phyloP scores from a whole-genome alignment of 2,797 vertebrate species.

The Numenius phaeopus region DNA sequence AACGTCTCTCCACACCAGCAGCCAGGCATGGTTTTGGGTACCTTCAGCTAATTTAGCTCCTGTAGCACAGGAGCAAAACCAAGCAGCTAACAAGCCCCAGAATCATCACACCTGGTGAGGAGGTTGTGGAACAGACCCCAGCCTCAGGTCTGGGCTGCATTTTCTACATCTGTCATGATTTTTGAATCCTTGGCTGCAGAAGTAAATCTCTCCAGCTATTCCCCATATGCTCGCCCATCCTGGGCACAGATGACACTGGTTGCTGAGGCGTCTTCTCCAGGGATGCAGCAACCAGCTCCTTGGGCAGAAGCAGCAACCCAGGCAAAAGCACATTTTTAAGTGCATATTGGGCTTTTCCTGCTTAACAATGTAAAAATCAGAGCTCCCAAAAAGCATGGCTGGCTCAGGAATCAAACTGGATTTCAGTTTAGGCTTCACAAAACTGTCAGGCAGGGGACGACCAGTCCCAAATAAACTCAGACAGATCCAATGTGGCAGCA shows the following conservation, averaged over 20 bases:
- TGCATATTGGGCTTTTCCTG: neutral
- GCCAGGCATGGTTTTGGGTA: rapidly evolving
- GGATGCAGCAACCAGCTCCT: neutral
- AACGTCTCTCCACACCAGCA: neutral
- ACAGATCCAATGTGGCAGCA: neutral
- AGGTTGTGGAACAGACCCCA: neutral
- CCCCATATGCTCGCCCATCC: neutral
- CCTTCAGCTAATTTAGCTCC: neutral
- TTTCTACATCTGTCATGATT: neutral
- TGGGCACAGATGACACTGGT: rapidly evolving
- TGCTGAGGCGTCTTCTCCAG: neutral
- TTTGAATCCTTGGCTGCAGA: neutral
- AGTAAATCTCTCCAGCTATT: neutral
- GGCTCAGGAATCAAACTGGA: neutral
- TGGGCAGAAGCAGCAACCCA: neutral
- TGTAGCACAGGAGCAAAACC: neutral
- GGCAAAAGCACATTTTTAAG: conserved; percentile 11
- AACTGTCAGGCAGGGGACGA: neutral
- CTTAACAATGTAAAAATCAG: neutral
- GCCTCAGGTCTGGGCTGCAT: neutral
- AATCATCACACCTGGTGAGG: neutral
- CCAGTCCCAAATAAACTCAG: neutral
- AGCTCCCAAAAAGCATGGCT: neutral
- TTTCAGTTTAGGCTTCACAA: neutral
- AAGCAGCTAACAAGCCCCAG: neutral